Evolutionary conservation across 2,888 invertebrate species (phyloP).

Genomic region (Trilocha varians): DNA sequence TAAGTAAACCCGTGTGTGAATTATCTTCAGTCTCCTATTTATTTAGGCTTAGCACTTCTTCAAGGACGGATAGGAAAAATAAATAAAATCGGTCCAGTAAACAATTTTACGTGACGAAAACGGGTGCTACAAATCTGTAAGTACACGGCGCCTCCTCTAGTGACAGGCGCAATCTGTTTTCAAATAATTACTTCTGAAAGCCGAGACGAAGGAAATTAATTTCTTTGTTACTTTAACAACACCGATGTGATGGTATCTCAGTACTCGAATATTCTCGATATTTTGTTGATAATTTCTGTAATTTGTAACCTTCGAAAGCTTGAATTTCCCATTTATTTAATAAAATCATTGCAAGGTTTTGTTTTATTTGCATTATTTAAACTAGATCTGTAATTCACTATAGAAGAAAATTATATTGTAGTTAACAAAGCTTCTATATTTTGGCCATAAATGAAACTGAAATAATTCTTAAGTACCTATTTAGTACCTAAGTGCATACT

Average conservation of each 20-base stretch:
- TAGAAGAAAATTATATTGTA: too few species aligned
- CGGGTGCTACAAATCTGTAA: constrained; percentile 24
- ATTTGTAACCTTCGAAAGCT: constrained; percentile 6
- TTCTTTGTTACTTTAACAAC: constrained; percentile 53
- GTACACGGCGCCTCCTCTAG: constrained; percentile 31
- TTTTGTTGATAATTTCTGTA: constrained; percentile 5
- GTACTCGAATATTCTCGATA: constrained; percentile 9
- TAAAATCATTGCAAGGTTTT: not conserved
- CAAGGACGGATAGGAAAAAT: constrained; percentile 18
- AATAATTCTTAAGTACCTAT: too few species aligned
- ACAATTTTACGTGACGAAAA: constrained; percentile 6
- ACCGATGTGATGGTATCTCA: constrained; percentile 29
- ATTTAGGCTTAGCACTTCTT: constrained; percentile 28
- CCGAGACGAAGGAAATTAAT: constrained; percentile 59
- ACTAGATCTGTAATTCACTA: not conserved
- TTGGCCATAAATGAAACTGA: too few species aligned
- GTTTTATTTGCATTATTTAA: not conserved
- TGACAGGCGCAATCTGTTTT: constrained; percentile 65
- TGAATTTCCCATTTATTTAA: constrained; percentile 2
- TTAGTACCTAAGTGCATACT: too few species aligned
- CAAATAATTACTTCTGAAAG: constrained; percentile 65
- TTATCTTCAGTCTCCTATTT: constrained; percentile 26
- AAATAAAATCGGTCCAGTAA: constrained; percentile 20
- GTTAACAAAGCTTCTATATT: too few species aligned
- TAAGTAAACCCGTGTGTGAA: constrained; percentile 24